phyloP scores from a whole-genome alignment of 2,888 invertebrate genomes.

The Salticus scenicus region DNA sequence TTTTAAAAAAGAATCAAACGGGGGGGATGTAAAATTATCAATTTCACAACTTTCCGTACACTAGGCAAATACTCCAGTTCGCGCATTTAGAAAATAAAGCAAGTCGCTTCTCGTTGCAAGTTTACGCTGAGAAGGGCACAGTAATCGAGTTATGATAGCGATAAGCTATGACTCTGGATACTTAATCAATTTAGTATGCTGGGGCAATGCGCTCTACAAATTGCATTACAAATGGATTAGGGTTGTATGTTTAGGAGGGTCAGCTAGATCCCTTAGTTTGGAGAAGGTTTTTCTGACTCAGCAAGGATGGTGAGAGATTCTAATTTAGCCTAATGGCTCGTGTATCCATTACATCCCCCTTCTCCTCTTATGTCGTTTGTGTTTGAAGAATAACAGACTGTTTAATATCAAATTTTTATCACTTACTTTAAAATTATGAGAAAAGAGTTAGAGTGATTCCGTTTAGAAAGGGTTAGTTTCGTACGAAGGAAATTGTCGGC shows the following conservation, averaged over 20 bases:
- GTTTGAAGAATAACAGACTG: not conserved
- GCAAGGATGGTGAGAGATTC: not conserved
- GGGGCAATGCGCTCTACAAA: not conserved
- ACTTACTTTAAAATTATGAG: too few species aligned
- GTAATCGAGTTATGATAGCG: slow-evolving; percentile 11
- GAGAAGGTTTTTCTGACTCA: not conserved
- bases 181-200: not conserved
- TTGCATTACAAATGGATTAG: slow-evolving; percentile 6
- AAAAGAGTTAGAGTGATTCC: too few species aligned
- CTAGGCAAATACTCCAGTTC: not conserved
- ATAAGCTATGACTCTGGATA: slow-evolving; percentile 6
- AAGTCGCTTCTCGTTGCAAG: not conserved
- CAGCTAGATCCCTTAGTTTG: not conserved
- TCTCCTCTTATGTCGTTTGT: not conserved
- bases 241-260: not conserved
- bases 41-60: not conserved
- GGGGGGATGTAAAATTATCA: not conserved
- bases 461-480: too few species aligned
- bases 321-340: slow-evolving; percentile 11
- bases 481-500: too few species aligned
- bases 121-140: not conserved
- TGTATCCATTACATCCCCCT: slow-evolving; percentile 7
- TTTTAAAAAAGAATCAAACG: not conserved
- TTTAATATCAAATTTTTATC: not conserved
- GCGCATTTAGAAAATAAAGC: slow-evolving; percentile 2